Percentiles rank a stretch among this genome's conserved stretches.
Evolutionary conservation across 2,797 vertebrate genomes (phyloP).

Genomic region (Myripristis jacobus): DNA sequence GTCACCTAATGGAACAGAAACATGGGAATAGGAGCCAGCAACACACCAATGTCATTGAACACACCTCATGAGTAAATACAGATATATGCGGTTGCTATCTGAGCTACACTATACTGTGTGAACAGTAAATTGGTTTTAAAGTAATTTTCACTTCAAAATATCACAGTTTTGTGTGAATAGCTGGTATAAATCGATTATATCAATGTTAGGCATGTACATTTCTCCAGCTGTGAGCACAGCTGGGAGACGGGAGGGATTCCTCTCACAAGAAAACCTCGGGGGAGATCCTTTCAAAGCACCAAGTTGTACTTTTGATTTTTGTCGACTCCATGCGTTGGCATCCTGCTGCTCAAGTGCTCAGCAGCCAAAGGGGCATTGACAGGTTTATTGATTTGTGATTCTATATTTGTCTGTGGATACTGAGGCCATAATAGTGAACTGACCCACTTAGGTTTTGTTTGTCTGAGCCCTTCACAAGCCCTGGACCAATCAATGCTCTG

Average conservation of each 20-base stretch:
- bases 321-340: background rate
- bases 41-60: background rate
- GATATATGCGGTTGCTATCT: too few species aligned
- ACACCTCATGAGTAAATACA: background rate
- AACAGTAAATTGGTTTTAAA: background rate
- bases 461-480: background rate
- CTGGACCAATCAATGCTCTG: background rate
- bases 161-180: conserved; percentile 37
- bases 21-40: background rate
- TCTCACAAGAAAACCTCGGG: conserved; percentile 20
- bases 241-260: conserved; percentile 42
- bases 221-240: conserved; percentile 62
- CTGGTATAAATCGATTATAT: conserved; percentile 38
- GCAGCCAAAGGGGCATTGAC: conserved; percentile 17
- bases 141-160: background rate
- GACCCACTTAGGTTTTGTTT: conserved; percentile 4
- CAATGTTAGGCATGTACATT: conserved; percentile 41
- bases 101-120: too few species aligned
- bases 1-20: background rate
- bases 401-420: background rate
- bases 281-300: conserved; percentile 8
- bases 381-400: conserved; percentile 5
- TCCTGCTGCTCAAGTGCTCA: conserved; percentile 8
- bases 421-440: conserved; percentile 7
- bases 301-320: background rate